phyloP scores from a whole-genome alignment of 2,797 vertebrate genomes.

The Parauchenoglanis ngamensis region DNA sequence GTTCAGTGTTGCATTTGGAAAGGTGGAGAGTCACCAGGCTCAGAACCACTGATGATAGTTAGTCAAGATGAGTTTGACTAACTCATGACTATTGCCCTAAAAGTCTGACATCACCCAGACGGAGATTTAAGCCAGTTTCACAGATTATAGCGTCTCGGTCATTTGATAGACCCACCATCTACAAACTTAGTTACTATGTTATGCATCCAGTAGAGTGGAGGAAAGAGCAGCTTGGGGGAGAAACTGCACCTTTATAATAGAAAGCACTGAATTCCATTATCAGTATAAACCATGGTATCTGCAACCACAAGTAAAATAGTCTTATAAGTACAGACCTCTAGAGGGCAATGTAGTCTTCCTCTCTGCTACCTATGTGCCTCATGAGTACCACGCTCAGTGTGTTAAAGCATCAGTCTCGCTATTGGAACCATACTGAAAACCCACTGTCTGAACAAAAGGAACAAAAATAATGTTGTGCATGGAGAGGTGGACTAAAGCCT shows the following conservation, averaged over 20 bases:
- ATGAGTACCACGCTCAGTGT: slow-evolving; percentile 11
- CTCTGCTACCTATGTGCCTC: slow-evolving; percentile 26
- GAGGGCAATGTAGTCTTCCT: neutral
- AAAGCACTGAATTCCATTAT: slow-evolving; percentile 29
- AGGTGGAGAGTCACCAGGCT: no score
- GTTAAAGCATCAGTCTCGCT: neutral
- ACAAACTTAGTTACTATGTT: slow-evolving; percentile 54
- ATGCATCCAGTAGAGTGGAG: slow-evolving; percentile 43
- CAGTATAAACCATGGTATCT: slow-evolving; percentile 51
- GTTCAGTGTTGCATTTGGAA: no score
- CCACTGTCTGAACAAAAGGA: neutral
- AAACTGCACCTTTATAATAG: slow-evolving; percentile 9
- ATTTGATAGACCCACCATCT: slow-evolving; percentile 59
- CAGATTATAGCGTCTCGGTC: neutral
- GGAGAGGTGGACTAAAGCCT: neutral
- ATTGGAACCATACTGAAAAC: neutral
- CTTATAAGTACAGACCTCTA: neutral
- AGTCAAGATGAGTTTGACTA: no score
- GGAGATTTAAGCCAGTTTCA: slow-evolving; percentile 24
- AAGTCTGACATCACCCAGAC: neutral
- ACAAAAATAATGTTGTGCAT: neutral
- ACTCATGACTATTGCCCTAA: neutral
- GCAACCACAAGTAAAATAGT: neutral
- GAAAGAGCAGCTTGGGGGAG: neutral
- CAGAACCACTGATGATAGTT: no score